These are phyloP conservation scores for Lonchura striata DNA, from an alignment of 2,113 vertebrate genomes.

Conservation along the genomic window DNA sequence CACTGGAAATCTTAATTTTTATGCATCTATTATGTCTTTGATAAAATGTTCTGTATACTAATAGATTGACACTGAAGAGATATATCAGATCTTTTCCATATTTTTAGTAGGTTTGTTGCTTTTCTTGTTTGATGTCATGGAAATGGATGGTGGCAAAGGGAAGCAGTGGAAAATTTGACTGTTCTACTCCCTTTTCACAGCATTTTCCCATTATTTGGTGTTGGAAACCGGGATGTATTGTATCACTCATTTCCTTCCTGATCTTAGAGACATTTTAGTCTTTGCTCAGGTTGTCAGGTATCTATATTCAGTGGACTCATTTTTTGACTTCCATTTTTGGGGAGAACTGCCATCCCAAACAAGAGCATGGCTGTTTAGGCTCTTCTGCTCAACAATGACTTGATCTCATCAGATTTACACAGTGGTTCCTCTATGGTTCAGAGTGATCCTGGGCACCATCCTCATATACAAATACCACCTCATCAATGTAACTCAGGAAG, in stretches of 20 bases:
- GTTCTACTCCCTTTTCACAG: background rate
- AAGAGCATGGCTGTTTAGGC: background rate
- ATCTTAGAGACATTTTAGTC: background rate
- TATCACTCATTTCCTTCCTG: background rate
- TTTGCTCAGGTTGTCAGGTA: background rate
- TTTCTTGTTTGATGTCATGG: background rate
- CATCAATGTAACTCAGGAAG: background rate
- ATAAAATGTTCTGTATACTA: background rate
- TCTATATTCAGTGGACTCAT: background rate
- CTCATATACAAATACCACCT: background rate
- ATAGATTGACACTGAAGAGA: background rate
- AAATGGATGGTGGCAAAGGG: background rate
- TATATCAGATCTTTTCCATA: background rate
- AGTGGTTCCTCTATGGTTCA: background rate
- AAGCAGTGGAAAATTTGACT: background rate
- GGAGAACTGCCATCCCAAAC: background rate
- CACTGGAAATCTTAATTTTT: background rate
- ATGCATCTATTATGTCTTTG: background rate
- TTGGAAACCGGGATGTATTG: background rate
- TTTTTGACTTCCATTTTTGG: background rate
- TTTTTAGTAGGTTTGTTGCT: background rate
- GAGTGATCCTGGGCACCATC: background rate
- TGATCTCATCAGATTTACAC: background rate
- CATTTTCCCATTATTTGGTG: background rate
- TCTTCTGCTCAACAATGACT: background rate